Conservation (phyloP, 2,888 invertebrate species). For the Criorhina ranunculi region DNA sequence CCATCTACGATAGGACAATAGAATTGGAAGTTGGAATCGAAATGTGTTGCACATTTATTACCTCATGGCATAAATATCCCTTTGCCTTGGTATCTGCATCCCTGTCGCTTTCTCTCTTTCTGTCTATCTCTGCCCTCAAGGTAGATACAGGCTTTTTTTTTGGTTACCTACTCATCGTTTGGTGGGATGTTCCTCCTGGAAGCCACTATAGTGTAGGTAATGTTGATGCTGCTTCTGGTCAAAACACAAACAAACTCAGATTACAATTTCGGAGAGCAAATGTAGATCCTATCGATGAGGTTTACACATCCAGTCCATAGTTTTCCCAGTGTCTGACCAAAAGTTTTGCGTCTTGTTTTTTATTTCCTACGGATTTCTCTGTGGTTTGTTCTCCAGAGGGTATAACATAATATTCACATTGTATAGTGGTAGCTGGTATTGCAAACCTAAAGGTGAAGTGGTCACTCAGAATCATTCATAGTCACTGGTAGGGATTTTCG, state of each 20-base stretch:
- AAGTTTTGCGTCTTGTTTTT: slow-evolving; percentile 2
- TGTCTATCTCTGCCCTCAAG: slow-evolving; percentile 32
- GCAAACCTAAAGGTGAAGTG: background rate
- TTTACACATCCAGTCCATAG: slow-evolving; percentile 11
- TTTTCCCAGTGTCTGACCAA: slow-evolving; percentile 27
- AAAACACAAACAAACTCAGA: slow-evolving; percentile 34
- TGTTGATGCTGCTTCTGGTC: slow-evolving; percentile 31
- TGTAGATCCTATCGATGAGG: slow-evolving; percentile 50
- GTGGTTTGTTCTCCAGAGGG: slow-evolving; percentile 19
- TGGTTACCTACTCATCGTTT: slow-evolving; percentile 50
- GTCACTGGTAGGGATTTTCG: background rate
- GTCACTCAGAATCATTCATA: slow-evolving; percentile 23
- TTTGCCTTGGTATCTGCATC: slow-evolving; percentile 35
- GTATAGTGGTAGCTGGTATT: slow-evolving; percentile 5
- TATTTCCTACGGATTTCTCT: slow-evolving; percentile 5
- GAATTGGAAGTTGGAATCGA: slow-evolving; percentile 73
- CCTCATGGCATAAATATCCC: slow-evolving; percentile 67
- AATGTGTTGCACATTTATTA: slow-evolving; percentile 74
- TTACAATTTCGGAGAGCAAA: slow-evolving; percentile 48
- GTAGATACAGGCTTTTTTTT: slow-evolving; percentile 14
- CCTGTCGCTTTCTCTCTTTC: background rate
- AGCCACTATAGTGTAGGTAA: slow-evolving; percentile 9
- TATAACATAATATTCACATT: background rate
- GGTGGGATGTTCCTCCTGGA: background rate
- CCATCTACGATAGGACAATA: slow-evolving; percentile 69